Evolutionary conservation across 2,113 vertebrate genomes (phyloP), one percentile per base, ranked within the genome.

Genomic region (Chloropsis cyanopogon): DNA sequence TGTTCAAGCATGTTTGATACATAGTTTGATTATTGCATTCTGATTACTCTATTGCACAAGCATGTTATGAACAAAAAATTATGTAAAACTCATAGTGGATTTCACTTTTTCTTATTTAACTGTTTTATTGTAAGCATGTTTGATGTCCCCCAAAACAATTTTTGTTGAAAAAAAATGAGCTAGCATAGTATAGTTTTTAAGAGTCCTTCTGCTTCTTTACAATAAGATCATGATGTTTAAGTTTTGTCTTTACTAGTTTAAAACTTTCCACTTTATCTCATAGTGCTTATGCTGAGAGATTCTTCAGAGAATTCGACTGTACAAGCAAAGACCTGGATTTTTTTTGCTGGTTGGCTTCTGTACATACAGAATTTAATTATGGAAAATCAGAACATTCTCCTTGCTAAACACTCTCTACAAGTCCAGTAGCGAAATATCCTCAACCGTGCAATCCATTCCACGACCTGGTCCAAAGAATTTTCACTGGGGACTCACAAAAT

Each of bases 51-150:
- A 20, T 80, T 92, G 79, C 84, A 85, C 41, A 82, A 91, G 42
- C 52, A 44, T 13, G 33, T 56, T 77, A 76, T 15, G 71, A 85
- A 94, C 73, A 28, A 85, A 57, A 88, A 68, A 39, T 79, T 69
- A 63, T 35, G 52, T 66, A 94, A 90, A 95, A 82, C 26, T 82
- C 35, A 49, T 50, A 64, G 26, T 39, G 59, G 41, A 76, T 90
- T 95, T 91, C 75, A 94, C 46, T 85, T 77, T 89, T 91, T 89
- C 89, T 83, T 93, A 93, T 59, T 65, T 79, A 95, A 86, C 35
- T 63, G 49, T 60, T 87, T 75, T 70, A 42, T 26, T 77, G 35
- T 49, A 69, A 76, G n/a, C 37, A 54, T 26, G 56, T 54, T 79
- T 2, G 10, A 53, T 12, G 23, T 7, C 39, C 26, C 3, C 29